Conservation (phyloP, 2,888 invertebrate genomes). For the Catocala nupta region DNA sequence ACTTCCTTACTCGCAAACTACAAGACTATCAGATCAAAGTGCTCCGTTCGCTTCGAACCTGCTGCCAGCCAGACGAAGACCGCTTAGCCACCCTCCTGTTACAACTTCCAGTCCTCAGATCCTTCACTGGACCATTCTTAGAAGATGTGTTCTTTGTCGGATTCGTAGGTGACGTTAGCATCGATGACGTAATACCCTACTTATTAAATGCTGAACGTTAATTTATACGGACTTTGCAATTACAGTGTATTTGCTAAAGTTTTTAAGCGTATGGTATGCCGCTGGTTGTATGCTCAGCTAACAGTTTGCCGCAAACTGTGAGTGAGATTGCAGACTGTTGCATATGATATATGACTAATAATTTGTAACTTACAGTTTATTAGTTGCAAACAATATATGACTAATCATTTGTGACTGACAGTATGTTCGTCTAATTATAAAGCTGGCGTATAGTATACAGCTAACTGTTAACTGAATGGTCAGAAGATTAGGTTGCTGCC, state of each 20-base stretch:
- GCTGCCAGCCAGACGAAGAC: conserved; percentile 69
- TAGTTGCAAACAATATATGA: too few relatives aligned
- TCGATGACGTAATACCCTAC: conserved; percentile 97
- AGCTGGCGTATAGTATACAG: too few relatives aligned
- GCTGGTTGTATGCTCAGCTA: background rate
- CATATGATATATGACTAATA: background rate
- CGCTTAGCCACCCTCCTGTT: conserved; percentile 89
- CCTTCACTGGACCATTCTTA: conserved; percentile 91
- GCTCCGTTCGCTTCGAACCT: conserved; percentile 78
- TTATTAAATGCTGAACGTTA: conserved; percentile 89
- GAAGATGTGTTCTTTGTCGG: conserved; percentile 98
- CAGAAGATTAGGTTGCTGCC: too few relatives aligned
- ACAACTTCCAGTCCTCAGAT: conserved; percentile 91
- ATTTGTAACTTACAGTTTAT: too few relatives aligned
- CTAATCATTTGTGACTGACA: too few relatives aligned
- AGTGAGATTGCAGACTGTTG: background rate
- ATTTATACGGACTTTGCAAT: too few relatives aligned
- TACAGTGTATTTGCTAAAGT: too few relatives aligned
- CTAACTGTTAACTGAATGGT: too few relatives aligned
- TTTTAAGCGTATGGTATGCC: conserved; percentile 2
- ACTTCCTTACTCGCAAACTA: conserved; percentile 78
- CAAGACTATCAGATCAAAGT: conserved; percentile 83
- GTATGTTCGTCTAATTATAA: too few relatives aligned
- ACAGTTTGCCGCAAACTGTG: background rate
- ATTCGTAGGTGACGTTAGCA: conserved; percentile 96